A percentile compares a stretch with the other conserved stretches of the same genome.
These are phyloP conservation scores for Rhodophaea formosa DNA, from an alignment of 2,888 invertebrate species.

Conservation along the genomic window DNA sequence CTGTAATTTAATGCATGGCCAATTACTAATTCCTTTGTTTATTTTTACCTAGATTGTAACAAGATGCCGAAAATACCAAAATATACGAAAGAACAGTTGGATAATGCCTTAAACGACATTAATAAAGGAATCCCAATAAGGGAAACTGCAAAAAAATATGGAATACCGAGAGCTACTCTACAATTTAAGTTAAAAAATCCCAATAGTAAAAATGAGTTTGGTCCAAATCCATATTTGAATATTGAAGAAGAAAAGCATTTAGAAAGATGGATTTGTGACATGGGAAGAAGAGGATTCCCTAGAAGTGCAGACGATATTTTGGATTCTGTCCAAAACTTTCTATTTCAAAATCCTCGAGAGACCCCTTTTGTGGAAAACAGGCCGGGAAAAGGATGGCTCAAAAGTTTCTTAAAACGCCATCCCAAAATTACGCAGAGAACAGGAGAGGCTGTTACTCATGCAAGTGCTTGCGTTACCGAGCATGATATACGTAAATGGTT, in stretches of 20 bases:
- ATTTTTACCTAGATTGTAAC: no score
- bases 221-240: neutral
- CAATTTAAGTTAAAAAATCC: neutral
- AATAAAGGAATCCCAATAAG: no score
- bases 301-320: constrained; percentile 1
- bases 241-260: constrained; percentile 6
- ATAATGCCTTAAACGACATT: no score
- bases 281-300: constrained; percentile 5
- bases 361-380: constrained; percentile 24
- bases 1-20: no score
- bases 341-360: neutral
- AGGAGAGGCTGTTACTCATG: constrained; percentile 26
- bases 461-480: constrained; percentile 28
- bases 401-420: constrained; percentile 25
- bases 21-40: no score
- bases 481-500: constrained; percentile 25
- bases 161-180: neutral
- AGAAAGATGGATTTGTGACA: constrained; percentile 4
- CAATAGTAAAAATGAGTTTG: neutral
- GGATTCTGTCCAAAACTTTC: neutral
- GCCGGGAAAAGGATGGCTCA: constrained; percentile 26
- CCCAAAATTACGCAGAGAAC: constrained; percentile 23
- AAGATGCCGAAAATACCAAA: no score
- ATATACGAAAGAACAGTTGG: no score
- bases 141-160: no score